A percentile compares a stretch with the other conserved stretches of the same genome.
These are phyloP conservation scores for Drosophila meridionalis DNA, from an alignment of 2,888 invertebrate genomes.

Conservation along the genomic window DNA sequence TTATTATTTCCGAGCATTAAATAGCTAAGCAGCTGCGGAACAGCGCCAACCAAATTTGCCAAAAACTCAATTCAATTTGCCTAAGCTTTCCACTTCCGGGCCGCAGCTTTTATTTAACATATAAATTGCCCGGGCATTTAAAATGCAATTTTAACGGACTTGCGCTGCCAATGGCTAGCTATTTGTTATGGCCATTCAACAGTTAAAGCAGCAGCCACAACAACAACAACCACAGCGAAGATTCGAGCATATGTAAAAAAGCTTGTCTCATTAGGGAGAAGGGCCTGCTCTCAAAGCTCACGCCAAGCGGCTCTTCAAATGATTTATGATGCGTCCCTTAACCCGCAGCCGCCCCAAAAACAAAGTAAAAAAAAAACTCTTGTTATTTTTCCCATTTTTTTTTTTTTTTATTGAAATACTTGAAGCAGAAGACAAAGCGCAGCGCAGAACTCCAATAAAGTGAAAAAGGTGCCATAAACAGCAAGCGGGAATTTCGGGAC, in stretches of 20 bases:
- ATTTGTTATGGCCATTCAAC: constrained; percentile 61
- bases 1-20: constrained; percentile 11
- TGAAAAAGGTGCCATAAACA: constrained; percentile 80
- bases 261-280: constrained; percentile 64
- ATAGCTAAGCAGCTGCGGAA: constrained; percentile 20
- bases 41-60: constrained; percentile 6
- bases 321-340: constrained; percentile 66
- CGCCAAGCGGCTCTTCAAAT: constrained; percentile 51
- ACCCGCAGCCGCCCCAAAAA: constrained; percentile 17
- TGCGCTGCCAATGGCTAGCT: constrained; percentile 51
- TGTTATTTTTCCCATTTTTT: constrained; percentile 25
- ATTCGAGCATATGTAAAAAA: constrained; percentile 53
- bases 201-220: constrained; percentile 32
- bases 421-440: constrained; percentile 63
- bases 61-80: constrained; percentile 57
- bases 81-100: constrained; percentile 20
- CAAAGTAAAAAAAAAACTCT: constrained; percentile 4
- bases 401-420: constrained; percentile 69
- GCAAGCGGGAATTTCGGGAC: constrained; percentile 48
- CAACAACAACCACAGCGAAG: background rate
- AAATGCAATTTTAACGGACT: constrained; percentile 63
- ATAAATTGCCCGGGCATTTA: constrained; percentile 69
- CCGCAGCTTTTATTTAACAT: constrained; percentile 61
- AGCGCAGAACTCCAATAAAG: constrained; percentile 76
- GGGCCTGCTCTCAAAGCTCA: constrained; percentile 28